Evolutionary conservation across 2,113 vertebrate species (phyloP).

Genomic region (Hydrochoerus hydrochaeris): DNA sequence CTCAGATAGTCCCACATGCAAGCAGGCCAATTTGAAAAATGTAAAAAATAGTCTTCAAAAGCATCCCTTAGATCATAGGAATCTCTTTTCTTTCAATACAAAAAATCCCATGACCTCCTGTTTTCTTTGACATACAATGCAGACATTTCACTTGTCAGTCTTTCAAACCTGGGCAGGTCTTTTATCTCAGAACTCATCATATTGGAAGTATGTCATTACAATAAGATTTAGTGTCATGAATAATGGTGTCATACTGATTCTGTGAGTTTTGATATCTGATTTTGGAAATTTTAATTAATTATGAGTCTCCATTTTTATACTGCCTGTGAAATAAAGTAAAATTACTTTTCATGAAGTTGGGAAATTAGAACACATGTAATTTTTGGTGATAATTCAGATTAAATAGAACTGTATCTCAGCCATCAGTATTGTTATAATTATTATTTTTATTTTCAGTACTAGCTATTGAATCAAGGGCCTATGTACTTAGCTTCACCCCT

Average conservation of each 20-base stretch:
- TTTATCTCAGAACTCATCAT: background rate
- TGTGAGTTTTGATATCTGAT: too few relatives aligned
- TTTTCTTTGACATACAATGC: background rate
- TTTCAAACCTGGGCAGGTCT: background rate
- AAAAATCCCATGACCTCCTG: background rate
- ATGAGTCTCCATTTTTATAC: too few relatives aligned
- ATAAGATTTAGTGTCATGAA: background rate
- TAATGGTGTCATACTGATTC: accelerated
- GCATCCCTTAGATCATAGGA: background rate
- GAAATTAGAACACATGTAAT: background rate
- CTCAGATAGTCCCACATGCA: background rate
- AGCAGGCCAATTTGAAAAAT: background rate
- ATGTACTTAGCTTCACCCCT: background rate
- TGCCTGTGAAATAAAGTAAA: background rate
- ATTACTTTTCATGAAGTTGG: background rate
- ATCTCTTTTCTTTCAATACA: background rate
- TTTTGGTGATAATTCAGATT: background rate
- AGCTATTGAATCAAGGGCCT: background rate
- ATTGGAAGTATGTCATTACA: accelerated
- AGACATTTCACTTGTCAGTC: background rate
- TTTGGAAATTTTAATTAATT: too few relatives aligned
- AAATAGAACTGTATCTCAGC: background rate
- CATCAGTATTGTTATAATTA: background rate
- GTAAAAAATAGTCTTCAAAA: background rate
- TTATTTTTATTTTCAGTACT: background rate